Evolutionary conservation across 2,113 vertebrate genomes (phyloP), one percentile per base, ranked within the genome.

Genomic region (Pelecanus crispus): DNA sequence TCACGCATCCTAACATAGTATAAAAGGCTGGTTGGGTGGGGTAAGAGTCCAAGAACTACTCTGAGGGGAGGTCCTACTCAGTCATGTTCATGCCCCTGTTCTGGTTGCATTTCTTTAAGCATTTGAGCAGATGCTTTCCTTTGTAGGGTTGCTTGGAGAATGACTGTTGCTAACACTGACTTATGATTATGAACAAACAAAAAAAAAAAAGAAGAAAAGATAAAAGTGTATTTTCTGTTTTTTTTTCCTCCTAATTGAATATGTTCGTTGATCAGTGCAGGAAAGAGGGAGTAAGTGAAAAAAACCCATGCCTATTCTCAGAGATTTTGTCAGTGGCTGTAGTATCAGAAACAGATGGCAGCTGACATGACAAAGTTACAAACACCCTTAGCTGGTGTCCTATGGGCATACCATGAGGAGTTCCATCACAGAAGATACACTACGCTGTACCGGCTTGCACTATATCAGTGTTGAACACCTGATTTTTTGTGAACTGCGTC

Each of bases 1-100:
- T 21, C 29, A 74, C 1, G 1, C 14, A 45, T 21, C 19, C 45
- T 70, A 45, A 82, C 11, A 45, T 44, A 7, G 5, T n/a, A 40
- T 36, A 70, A 79, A 61, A 75, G 6, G 5, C 5, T 79, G 10
- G 6, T 7, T 74, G 36, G 11, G 10, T 70, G 17, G 19, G 6
- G 9, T 73, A 22, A 32, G 31, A 31, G 32, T 40, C 21, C 14
- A 74, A 73, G 40, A 65, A 55, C 5, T 47, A 4, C 17, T 38
- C 26, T 26, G 18, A 63, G 6, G 26, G 36, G 21, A 88, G 38
- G 4, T 45, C 18, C 26, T 71, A 28, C 81, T 74, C 24, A 20
- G 7, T 16, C 16, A 21, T 0, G 1, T 42, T 66, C 7, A 5
- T 24, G 4, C 1, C 15, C 22, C 17, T 6, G 13, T 73, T 74